phyloP scores from a whole-genome alignment of 2,888 invertebrate species.

The Lasioglossum vierecki region DNA sequence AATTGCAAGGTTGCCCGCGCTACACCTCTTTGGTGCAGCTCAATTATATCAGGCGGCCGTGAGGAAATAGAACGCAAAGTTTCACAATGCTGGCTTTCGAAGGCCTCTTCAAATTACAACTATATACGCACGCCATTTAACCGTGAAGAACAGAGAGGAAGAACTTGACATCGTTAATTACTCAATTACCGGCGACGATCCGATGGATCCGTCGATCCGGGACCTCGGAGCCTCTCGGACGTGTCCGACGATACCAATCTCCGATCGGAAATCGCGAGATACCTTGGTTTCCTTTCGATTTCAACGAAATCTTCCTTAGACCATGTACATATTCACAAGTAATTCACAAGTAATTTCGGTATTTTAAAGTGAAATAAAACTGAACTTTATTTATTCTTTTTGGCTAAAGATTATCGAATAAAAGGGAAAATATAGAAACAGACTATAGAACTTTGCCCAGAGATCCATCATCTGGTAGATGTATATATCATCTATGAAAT shows the following conservation, averaged over 20 bases:
- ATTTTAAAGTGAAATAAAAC: too few species aligned
- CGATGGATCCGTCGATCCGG: slow-evolving; percentile 12
- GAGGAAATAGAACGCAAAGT: slow-evolving; percentile 68
- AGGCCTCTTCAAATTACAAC: slow-evolving; percentile 65
- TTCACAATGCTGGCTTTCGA: slow-evolving; percentile 62
- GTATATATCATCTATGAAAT: too few species aligned
- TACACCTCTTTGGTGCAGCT: slow-evolving; percentile 59
- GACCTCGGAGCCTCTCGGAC: not conserved
- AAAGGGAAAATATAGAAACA: too few species aligned
- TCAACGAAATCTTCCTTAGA: not conserved
- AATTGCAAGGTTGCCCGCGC: slow-evolving; percentile 52
- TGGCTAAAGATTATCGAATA: too few species aligned
- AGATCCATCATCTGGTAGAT: too few species aligned
- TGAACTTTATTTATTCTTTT: too few species aligned
- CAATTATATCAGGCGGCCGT: slow-evolving; percentile 66
- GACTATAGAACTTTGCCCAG: too few species aligned
- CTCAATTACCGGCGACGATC: slow-evolving; percentile 39
- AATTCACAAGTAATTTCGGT: too few species aligned
- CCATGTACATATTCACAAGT: too few species aligned
- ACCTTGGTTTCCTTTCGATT: not conserved
- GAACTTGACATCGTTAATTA: slow-evolving; percentile 42
- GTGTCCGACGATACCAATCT: not conserved
- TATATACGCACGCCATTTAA: slow-evolving; percentile 42
- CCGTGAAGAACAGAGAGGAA: slow-evolving; percentile 41
- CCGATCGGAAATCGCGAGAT: not conserved